Evolutionary conservation across 2,888 invertebrate genomes (phyloP).

Genomic region (Orthosia cruda): DNA sequence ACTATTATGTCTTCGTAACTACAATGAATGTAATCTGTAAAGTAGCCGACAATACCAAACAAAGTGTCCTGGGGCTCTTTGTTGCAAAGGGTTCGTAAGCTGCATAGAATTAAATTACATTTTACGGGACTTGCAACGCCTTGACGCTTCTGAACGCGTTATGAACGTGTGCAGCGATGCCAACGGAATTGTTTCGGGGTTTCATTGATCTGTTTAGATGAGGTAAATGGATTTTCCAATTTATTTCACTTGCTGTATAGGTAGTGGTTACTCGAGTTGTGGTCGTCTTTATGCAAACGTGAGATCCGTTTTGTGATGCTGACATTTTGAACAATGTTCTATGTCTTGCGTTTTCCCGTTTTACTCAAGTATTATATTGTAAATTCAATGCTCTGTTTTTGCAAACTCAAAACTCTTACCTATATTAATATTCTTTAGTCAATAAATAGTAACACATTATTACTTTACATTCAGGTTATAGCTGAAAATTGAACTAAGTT

Average conservation of each 20-base stretch:
- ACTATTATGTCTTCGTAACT: slow-evolving; percentile 74
- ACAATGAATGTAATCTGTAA: slow-evolving; percentile 89
- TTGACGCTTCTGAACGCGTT: slow-evolving; percentile 82
- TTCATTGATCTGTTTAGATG: slow-evolving; percentile 64
- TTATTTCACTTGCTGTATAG: slow-evolving; percentile 61
- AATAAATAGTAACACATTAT: not conserved
- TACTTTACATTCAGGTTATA: not conserved
- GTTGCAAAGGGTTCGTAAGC: slow-evolving; percentile 75
- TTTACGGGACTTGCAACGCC: slow-evolving; percentile 80
- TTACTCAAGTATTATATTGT: slow-evolving; percentile 3
- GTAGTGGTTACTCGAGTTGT: slow-evolving; percentile 30
- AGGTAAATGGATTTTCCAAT: slow-evolving; percentile 65
- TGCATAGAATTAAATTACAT: slow-evolving; percentile 85
- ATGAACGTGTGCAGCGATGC: slow-evolving; percentile 85
- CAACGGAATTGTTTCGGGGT: slow-evolving; percentile 75
- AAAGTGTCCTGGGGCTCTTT: slow-evolving; percentile 80
- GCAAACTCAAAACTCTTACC: no score
- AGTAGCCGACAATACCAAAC: slow-evolving; percentile 90
- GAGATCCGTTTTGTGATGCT: slow-evolving; percentile 44
- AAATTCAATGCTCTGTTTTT: no score
- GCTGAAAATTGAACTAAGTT: not conserved
- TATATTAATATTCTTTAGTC: not conserved
- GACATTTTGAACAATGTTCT: slow-evolving; percentile 28
- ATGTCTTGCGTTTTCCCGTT: slow-evolving; percentile 4
- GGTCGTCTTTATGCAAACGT: slow-evolving; percentile 29